Percentiles rank a stretch among this genome's conserved stretches.
These are phyloP conservation scores for Drosophila guanche DNA, from an alignment of 1,140 invertebrate species.

Conservation along the genomic window DNA sequence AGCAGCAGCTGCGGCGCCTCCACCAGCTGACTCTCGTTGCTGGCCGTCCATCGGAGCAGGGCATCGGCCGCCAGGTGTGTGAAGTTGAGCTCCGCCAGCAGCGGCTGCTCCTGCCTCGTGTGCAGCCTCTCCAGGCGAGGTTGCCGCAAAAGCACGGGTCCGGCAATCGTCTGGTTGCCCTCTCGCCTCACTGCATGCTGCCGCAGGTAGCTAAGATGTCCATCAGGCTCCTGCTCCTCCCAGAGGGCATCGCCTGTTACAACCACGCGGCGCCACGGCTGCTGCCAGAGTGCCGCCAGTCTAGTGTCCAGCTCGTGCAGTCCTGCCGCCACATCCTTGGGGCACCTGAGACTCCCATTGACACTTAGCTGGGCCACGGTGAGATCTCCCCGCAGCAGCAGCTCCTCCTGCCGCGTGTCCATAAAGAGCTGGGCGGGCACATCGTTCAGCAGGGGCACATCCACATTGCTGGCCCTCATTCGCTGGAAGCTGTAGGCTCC, in stretches of 20 bases:
- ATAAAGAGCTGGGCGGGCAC: conserved; percentile 41
- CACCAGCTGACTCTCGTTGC: conserved; percentile 31
- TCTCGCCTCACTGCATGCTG: conserved; percentile 55
- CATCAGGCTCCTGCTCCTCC: not conserved
- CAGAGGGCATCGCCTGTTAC: conserved; percentile 65
- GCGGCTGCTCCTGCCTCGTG: conserved; percentile 14
- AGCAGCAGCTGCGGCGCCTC: conserved; percentile 21
- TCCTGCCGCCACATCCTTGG: not conserved
- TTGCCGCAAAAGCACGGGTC: conserved; percentile 51
- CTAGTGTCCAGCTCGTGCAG: conserved; percentile 3
- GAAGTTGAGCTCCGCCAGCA: conserved; percentile 44
- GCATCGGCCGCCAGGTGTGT: conserved; percentile 55
- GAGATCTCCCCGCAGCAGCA: conserved; percentile 44
- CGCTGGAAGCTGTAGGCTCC: conserved; percentile 57
- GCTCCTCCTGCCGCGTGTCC: conserved; percentile 23
- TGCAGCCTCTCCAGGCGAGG: conserved; percentile 24
- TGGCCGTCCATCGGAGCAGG: conserved; percentile 16
- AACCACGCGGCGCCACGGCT: conserved; percentile 51
- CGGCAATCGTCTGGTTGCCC: conserved; percentile 53
- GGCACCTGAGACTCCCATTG: conserved; percentile 43
- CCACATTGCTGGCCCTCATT: conserved; percentile 53
- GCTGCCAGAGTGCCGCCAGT: conserved; percentile 32
- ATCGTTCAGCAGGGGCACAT: conserved; percentile 60
- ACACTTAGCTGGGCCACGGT: conserved; percentile 48
- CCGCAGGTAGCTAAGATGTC: conserved; percentile 56